Evolutionary conservation across 2,797 vertebrate species (phyloP).

Genomic region (Uromys caudimaculatus): DNA sequence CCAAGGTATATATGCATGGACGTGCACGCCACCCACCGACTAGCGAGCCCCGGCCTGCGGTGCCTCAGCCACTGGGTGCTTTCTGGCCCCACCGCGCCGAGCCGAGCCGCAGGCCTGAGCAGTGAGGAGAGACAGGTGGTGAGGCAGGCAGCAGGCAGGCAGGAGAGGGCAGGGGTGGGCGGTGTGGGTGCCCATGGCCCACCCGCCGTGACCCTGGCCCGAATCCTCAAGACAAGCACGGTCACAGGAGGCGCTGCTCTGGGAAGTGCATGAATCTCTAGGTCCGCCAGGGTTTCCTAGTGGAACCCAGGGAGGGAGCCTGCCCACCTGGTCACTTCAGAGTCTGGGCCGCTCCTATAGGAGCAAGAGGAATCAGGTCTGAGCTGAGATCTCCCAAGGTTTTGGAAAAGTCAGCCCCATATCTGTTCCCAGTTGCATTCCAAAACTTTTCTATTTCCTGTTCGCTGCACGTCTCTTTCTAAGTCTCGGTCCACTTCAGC

Average conservation of each 20-base stretch:
- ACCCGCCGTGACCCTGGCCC: slow-evolving; percentile 7
- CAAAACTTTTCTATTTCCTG: slow-evolving; percentile 92
- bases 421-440: slow-evolving; percentile 97
- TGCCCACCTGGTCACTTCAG: slow-evolving; percentile 26
- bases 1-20: slow-evolving; percentile 99
- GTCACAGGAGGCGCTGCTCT: slow-evolving; percentile 83
- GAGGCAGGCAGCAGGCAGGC: slow-evolving; percentile 66
- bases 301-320: slow-evolving; percentile 75
- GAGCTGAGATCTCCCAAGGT: slow-evolving; percentile 83
- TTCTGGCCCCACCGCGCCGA: slow-evolving; percentile 45
- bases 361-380: slow-evolving; percentile 67
- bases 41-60: slow-evolving; percentile 88
- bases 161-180: slow-evolving; percentile 66
- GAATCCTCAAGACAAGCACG: slow-evolving; percentile 64
- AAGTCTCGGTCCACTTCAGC: slow-evolving; percentile 98
- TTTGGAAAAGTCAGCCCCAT: slow-evolving; percentile 88
- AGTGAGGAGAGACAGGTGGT: slow-evolving; percentile 64
- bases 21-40: slow-evolving; percentile 97
- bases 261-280: slow-evolving; percentile 96
- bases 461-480: slow-evolving; percentile 99
- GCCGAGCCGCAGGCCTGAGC: slow-evolving; percentile 69
- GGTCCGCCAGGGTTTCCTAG: slow-evolving; percentile 84
- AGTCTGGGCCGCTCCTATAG: slow-evolving; percentile 44
- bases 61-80: slow-evolving; percentile 91
- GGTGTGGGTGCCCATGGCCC: slow-evolving; percentile 57